These are phyloP conservation scores for Syrmaticus mikado DNA, from an alignment of 2,113 vertebrate genomes.

Conservation along the genomic window DNA sequence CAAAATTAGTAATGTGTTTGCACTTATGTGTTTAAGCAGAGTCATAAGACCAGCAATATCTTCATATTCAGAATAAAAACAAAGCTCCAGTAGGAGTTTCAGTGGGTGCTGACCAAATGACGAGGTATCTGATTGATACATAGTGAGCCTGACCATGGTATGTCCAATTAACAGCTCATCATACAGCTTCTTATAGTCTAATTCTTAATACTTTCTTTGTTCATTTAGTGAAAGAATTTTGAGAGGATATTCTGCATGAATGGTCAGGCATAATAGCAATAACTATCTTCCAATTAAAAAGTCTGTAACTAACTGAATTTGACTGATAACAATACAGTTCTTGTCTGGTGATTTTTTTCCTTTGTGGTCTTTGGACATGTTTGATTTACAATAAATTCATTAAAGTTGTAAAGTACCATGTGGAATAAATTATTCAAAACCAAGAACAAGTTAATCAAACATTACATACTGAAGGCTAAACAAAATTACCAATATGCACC, in stretches of 20 bases:
- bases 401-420: neutral
- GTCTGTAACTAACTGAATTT: neutral
- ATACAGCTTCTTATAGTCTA: constrained; percentile 22
- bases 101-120: neutral
- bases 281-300: constrained; percentile 48
- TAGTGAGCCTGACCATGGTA: neutral
- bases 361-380: neutral
- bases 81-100: neutral
- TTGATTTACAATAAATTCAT: constrained; percentile 5
- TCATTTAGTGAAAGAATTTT: neutral
- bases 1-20: neutral
- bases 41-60: neutral
- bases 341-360: neutral
- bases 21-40: neutral
- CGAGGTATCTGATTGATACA: neutral
- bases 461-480: neutral
- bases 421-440: neutral
- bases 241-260: constrained; percentile 20
- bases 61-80: neutral
- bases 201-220: neutral
- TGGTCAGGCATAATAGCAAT: neutral
- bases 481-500: neutral
- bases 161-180: constrained; percentile 40
- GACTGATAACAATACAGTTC: neutral
- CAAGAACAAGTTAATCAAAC: constrained; percentile 8